A percentile compares a stretch with the other conserved stretches of the same genome.
Evolutionary conservation across 2,888 invertebrate species (phyloP).

Genomic region (Tiphia femorata): DNA sequence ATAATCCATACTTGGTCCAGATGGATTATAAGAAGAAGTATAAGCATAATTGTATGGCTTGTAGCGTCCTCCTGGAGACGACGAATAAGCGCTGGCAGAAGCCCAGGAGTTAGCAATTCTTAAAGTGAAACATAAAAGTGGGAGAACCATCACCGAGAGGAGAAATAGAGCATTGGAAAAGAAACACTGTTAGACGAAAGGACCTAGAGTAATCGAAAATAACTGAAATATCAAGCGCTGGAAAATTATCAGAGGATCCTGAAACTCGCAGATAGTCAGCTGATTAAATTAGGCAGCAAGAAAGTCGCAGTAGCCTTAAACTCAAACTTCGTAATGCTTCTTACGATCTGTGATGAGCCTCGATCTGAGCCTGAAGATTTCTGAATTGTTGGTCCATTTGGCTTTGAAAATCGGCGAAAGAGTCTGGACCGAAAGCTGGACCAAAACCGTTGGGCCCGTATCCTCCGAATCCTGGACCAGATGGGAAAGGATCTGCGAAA

Average conservation of each 20-base stretch:
- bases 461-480: background rate
- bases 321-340: slow-evolving; percentile 15
- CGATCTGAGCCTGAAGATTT: slow-evolving; percentile 43
- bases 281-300: too few species aligned
- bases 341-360: slow-evolving; percentile 51
- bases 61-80: slow-evolving; percentile 27
- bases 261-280: too few species aligned
- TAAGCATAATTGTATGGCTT: slow-evolving; percentile 36
- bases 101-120: slow-evolving; percentile 8
- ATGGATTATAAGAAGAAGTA: too few species aligned
- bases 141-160: background rate
- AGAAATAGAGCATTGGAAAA: background rate
- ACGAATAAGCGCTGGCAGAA: slow-evolving; percentile 28
- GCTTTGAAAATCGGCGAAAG: slow-evolving; percentile 19
- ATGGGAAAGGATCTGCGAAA: too few species aligned
- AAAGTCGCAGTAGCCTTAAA: too few species aligned
- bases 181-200: too few species aligned
- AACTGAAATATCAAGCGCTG: too few species aligned
- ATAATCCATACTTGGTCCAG: too few species aligned
- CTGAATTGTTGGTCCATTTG: slow-evolving; percentile 41
- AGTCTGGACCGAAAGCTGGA: background rate
- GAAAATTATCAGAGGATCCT: too few species aligned
- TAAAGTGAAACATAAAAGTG: background rate
- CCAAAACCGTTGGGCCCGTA: too few species aligned
- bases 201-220: too few species aligned